Evolutionary conservation across 2,797 vertebrate genomes (phyloP).

Genomic region (Morus bassanus): DNA sequence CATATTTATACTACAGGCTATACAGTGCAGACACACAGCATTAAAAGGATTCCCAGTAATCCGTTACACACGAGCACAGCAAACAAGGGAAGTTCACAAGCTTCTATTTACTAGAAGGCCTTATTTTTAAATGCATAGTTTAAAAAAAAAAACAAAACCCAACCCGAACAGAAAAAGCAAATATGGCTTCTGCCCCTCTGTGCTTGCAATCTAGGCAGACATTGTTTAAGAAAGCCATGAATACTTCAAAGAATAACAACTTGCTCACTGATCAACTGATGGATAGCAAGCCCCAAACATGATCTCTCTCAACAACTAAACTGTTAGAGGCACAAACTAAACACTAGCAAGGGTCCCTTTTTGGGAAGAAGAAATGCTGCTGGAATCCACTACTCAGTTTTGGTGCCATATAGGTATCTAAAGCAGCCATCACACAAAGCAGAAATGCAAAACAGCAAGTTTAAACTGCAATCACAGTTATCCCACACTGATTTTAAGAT

Average conservation of each 20-base stretch:
- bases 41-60: not conserved
- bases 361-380: not conserved
- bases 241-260: not conserved
- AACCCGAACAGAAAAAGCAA: not conserved
- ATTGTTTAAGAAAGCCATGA: not conserved
- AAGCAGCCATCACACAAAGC: not conserved
- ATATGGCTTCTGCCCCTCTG: not conserved
- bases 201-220: not conserved
- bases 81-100: not conserved
- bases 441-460: not conserved
- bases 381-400: not conserved
- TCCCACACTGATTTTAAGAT: not conserved
- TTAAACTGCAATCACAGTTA: not conserved
- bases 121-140: not conserved
- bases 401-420: not conserved
- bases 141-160: not conserved
- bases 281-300: not conserved
- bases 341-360: not conserved
- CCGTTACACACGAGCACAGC: rapidly evolving
- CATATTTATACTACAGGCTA: not conserved
- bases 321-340: not conserved
- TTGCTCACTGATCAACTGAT: not conserved
- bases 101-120: not conserved
- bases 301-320: not conserved
- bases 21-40: not conserved